phyloP scores from a whole-genome alignment of 2,113 vertebrate genomes.

The Rana temporaria region DNA sequence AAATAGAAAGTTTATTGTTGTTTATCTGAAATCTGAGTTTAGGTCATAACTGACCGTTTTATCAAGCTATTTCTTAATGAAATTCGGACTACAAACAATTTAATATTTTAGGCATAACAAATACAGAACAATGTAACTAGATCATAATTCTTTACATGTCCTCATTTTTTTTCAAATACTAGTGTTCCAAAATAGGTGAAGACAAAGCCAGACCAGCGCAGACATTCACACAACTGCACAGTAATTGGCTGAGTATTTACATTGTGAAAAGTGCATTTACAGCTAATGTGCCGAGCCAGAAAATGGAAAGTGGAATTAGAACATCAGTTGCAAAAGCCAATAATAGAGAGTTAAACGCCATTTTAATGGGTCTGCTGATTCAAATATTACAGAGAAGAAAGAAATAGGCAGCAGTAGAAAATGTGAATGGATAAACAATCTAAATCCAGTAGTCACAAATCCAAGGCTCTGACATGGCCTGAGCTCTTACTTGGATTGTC shows the following conservation, averaged over 20 bases:
- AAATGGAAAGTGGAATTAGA: constrained; percentile 11
- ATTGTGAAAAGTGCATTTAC: constrained; percentile 10
- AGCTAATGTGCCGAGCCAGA: background rate
- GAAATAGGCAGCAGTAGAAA: background rate
- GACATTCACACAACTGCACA: constrained; percentile 8
- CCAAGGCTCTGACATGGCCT: background rate
- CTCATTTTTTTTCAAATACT: background rate
- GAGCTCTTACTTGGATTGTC: background rate
- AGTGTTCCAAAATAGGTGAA: background rate
- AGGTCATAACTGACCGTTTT: too few species aligned
- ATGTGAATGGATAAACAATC: background rate
- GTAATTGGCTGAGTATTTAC: background rate
- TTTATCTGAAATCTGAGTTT: too few species aligned
- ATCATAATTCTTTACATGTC: too few species aligned
- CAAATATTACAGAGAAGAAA: background rate
- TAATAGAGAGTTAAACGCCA: background rate
- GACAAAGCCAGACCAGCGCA: background rate
- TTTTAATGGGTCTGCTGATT: background rate
- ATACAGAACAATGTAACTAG: too few species aligned
- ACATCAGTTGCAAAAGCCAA: constrained; percentile 7
- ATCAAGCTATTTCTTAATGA: too few species aligned
- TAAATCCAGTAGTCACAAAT: background rate
- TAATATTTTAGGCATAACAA: too few species aligned
- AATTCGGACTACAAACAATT: too few species aligned
- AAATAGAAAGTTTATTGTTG: too few species aligned